These are phyloP conservation scores for Lithophane socia DNA, from an alignment of 2,888 invertebrate genomes.

Conservation along the genomic window DNA sequence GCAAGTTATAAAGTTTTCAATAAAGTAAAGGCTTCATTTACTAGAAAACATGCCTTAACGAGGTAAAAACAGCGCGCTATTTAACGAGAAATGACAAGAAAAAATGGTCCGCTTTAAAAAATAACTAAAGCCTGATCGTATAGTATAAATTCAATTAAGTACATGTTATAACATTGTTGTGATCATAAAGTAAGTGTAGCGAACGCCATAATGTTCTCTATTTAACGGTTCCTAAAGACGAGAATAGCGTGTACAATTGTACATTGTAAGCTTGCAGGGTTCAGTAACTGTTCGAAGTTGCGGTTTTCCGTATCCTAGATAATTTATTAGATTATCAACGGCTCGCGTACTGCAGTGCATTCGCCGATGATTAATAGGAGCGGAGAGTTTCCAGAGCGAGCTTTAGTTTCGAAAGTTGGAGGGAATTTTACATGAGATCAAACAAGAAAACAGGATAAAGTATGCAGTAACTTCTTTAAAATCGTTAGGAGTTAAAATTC, in stretches of 20 bases:
- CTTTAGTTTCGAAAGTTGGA: conserved; percentile 51
- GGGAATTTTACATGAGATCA: conserved; percentile 55
- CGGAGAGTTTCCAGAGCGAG: conserved; percentile 38
- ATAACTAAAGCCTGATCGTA: conserved; percentile 45
- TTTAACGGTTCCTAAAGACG: conserved; percentile 26
- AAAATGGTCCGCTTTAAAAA: conserved; percentile 40
- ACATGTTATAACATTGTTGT: conserved; percentile 41
- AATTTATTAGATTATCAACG: conserved; percentile 73
- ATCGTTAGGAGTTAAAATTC: conserved; percentile 27
- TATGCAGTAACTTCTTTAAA: conserved; percentile 32
- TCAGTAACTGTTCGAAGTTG: conserved; percentile 57
- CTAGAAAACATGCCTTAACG: conserved; percentile 27
- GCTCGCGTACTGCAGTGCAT: conserved; percentile 59
- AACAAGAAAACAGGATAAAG: conserved; percentile 24
- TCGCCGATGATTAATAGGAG: conserved; percentile 61
- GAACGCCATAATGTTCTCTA: conserved; percentile 44
- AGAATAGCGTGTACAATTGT: conserved; percentile 36
- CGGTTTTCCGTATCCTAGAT: conserved; percentile 68
- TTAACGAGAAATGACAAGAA: conserved; percentile 28
- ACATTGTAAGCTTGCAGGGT: conserved; percentile 29
- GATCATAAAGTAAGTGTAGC: conserved; percentile 35
- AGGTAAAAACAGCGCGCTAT: conserved; percentile 36
- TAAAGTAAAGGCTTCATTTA: conserved; percentile 6
- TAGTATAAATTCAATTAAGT: conserved; percentile 56
- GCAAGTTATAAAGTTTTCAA: background rate